These are phyloP conservation scores for Planococcus citri DNA, from an alignment of 1,140 invertebrate genomes.

Conservation along the genomic window DNA sequence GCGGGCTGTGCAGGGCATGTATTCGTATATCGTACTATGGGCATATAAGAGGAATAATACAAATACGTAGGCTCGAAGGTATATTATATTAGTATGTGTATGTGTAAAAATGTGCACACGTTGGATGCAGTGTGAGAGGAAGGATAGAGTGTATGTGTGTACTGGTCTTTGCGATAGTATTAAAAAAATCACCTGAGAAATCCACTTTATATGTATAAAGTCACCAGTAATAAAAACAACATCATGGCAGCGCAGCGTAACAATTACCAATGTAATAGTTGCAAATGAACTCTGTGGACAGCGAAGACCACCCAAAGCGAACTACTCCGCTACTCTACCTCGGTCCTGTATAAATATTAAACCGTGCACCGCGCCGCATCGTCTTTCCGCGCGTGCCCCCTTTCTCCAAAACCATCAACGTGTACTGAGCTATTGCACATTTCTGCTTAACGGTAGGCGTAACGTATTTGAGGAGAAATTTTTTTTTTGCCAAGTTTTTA, in stretches of 20 bases:
- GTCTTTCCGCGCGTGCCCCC: neutral
- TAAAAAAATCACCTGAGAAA: constrained; percentile 14
- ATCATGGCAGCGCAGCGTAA: constrained; percentile 19
- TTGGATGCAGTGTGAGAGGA: too few species aligned
- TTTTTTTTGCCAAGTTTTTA: neutral
- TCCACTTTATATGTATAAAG: constrained; percentile 15
- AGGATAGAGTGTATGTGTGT: too few species aligned
- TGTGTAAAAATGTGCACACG: too few species aligned
- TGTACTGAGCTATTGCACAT: too few species aligned
- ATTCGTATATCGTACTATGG: too few species aligned
- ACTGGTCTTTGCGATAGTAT: neutral
- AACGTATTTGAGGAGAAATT: neutral
- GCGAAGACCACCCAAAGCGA: constrained; percentile 11
- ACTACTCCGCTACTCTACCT: neutral
- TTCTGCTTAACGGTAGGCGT: neutral
- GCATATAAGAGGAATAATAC: too few species aligned
- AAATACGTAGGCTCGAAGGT: too few species aligned
- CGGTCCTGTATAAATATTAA: constrained; percentile 5
- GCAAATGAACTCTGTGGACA: constrained; percentile 18
- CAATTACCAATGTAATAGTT: constrained; percentile 20
- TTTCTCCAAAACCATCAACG: too few species aligned
- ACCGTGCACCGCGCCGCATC: neutral
- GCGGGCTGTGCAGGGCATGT: too few species aligned
- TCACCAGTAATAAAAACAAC: constrained; percentile 20
- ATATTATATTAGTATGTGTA: too few species aligned